Evolutionary conservation across 2,797 vertebrate species (phyloP).

Genomic region (Percopsis omiscomaycus): DNA sequence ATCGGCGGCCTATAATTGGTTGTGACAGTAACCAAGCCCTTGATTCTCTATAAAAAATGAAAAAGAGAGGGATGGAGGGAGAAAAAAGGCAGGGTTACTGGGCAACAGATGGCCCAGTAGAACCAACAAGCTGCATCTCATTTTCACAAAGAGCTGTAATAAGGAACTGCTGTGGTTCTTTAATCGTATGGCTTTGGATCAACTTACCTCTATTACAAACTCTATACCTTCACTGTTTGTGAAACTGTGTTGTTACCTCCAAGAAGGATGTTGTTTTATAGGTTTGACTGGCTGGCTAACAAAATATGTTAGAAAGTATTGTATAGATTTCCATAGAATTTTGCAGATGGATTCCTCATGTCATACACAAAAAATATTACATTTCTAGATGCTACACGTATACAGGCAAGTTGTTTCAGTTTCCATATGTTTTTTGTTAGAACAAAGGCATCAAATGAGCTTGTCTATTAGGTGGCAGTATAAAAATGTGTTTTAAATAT

Average conservation of each 20-base stretch:
- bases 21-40: constrained; percentile 53
- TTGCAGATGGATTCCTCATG: too few relatives aligned
- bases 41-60: constrained; percentile 35
- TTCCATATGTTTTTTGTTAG: too few relatives aligned
- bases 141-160: constrained; percentile 79
- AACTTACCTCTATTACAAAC: constrained; percentile 47
- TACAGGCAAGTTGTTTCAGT: too few relatives aligned
- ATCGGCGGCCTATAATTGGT: constrained; percentile 53
- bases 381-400: too few relatives aligned
- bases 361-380: too few relatives aligned
- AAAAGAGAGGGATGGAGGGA: constrained; percentile 24
- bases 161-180: constrained; percentile 73
- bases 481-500: too few relatives aligned
- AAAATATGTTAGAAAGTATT: too few relatives aligned
- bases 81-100: constrained; percentile 36
- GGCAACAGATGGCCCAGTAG: constrained; percentile 54
- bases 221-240: constrained; percentile 49
- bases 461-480: too few relatives aligned
- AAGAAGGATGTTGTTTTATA: constrained; percentile 13
- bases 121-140: constrained; percentile 72
- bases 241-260: constrained; percentile 32
- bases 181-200: constrained; percentile 53
- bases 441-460: too few relatives aligned
- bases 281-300: neutral
- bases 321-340: too few relatives aligned